Evolutionary conservation across 2,797 vertebrate species (phyloP), one percentile per base, ranked within the genome.

Genomic region (Hippocampus kuda): DNA sequence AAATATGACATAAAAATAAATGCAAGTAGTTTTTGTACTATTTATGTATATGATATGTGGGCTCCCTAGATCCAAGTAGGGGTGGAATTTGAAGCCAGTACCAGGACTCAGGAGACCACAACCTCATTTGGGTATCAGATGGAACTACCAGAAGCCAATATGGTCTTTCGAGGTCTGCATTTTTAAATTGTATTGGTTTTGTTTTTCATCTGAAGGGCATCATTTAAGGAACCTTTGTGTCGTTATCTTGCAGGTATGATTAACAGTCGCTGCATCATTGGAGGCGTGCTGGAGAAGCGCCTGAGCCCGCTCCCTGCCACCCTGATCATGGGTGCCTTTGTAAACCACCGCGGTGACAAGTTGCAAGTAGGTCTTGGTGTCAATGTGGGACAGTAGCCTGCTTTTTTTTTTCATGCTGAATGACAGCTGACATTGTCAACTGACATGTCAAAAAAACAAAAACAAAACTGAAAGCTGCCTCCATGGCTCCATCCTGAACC

Each of bases 1-100:
- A 38, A 60, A 18, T 20, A 34, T 9, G 30, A 20, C 59, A 20
- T 59, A 13, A 15, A 16, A 27, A 27, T 15, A 9, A 34, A 9
- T 61, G 7, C 6, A 59, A 27, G 34, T 70, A 72, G 5, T 74
- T 51, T 34, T n/a, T 13, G 5, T 13, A 38, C 30, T 53, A 56
- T 26, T n/a, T 48, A 30, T 51, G 16, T 6, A 0, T 66, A 3
- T 49, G 65, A 46, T 70, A 34, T 74, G 69, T 41, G 8, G 68
- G 22, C 72, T 72, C 48, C 56, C 1, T 80, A 98, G 96, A 94
- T 98, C 64, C 95, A 96, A 85, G 92, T 98, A 0, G 96, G 96
- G 15, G 96, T 98, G 75, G 96, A 98, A 86, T 96, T 98, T 86
- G 96, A 98, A 81, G 95, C 95, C 65, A 98, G 96, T 76, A 98